Evolutionary conservation across 2,797 vertebrate genomes (phyloP).

Genomic region (Phrynocephalus forsythii): DNA sequence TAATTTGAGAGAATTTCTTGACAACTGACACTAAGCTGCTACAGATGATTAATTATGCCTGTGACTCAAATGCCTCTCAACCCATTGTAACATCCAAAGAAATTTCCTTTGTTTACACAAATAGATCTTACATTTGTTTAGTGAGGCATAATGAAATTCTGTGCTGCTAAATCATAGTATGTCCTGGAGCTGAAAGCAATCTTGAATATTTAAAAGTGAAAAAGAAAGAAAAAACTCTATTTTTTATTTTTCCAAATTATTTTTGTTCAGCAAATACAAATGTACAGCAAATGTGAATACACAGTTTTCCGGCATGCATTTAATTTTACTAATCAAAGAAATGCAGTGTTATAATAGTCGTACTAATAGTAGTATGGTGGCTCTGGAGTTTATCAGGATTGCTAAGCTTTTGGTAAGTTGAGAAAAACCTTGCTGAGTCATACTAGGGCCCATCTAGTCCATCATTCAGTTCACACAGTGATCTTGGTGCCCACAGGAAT

Average conservation of each 20-base stretch:
- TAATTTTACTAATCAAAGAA: not conserved
- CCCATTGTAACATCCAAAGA: not conserved
- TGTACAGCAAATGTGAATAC: no score
- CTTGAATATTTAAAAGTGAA: not conserved
- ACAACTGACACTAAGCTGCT: constrained; percentile 53
- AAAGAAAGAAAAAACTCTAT: not conserved
- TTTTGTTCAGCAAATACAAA: constrained; percentile 11
- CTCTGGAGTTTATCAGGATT: not conserved
- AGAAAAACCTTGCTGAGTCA: not conserved
- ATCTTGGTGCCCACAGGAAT: not conserved
- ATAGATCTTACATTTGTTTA: constrained; percentile 5
- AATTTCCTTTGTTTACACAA: constrained; percentile 16
- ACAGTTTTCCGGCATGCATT: not conserved
- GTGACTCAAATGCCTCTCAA: constrained; percentile 42
- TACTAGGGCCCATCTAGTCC: not conserved
- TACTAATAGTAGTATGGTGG: not conserved
- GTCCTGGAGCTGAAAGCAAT: not conserved
- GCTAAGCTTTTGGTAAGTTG: not conserved
- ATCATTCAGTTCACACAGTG: not conserved
- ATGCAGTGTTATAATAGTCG: not conserved
- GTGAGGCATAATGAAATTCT: constrained; percentile 5
- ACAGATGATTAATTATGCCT: constrained; percentile 35
- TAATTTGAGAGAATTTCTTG: constrained; percentile 40
- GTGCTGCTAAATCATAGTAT: constrained; percentile 4
- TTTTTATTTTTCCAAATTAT: not conserved